Percentiles rank a stretch among this genome's conserved stretches.
Conservation (phyloP, 2,797 vertebrate species). For the Alcedo quadribrachys region DNA sequence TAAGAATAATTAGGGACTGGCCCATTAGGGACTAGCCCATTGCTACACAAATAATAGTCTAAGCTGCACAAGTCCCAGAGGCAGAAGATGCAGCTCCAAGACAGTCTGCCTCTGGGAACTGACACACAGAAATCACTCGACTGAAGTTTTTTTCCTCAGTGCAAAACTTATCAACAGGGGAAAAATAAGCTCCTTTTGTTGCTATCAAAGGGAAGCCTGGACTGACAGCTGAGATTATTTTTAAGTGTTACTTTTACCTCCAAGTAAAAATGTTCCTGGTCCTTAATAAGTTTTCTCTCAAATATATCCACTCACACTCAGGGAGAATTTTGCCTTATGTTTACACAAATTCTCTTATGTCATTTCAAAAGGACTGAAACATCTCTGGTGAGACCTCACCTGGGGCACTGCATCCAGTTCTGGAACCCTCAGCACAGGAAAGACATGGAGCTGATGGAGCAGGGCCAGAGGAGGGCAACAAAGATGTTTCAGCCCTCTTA, state of each 20-base stretch:
- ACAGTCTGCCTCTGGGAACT: neutral
- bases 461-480: no score
- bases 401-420: no score
- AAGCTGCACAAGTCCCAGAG: neutral
- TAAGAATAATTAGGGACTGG: neutral
- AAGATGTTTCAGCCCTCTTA: no score
- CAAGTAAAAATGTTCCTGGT: neutral
- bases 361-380: neutral
- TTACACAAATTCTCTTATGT: neutral
- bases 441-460: no score
- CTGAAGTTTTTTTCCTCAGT: neutral
- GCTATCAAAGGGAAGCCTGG: neutral
- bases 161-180: neutral
- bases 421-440: no score
- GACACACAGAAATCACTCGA: neutral
- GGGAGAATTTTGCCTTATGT: constrained; percentile 5
- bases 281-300: neutral
- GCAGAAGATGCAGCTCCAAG: neutral
- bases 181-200: neutral
- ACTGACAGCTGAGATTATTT: neutral
- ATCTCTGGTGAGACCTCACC: neutral
- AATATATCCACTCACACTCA: neutral
- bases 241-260: neutral
- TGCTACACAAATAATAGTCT: neutral
- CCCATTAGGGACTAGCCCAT: neutral